These are phyloP conservation scores for Listrodromus nycthemerus DNA, from an alignment of 2,888 invertebrate species.

Conservation along the genomic window DNA sequence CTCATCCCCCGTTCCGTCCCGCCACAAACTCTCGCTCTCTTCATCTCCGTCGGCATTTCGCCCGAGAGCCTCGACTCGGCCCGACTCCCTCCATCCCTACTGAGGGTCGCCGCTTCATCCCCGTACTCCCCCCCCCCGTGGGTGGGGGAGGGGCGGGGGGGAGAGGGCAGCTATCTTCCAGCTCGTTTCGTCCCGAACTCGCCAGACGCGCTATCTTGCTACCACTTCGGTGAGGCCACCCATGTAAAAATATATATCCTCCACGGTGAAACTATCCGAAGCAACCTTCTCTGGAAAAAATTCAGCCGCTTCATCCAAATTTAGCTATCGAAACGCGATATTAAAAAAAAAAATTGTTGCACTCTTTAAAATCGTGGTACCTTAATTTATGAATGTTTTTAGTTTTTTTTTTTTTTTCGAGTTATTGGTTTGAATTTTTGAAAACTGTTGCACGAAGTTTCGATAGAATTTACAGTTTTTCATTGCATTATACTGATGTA, in stretches of 20 bases:
- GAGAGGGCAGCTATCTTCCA: slow-evolving; percentile 28
- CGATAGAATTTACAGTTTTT: too few species aligned
- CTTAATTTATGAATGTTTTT: too few species aligned
- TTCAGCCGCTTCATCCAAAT: neutral
- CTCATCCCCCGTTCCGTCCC: slow-evolving; percentile 63
- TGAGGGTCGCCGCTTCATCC: slow-evolving; percentile 34
- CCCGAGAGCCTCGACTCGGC: slow-evolving; percentile 45
- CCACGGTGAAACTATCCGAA: neutral
- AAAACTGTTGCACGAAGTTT: too few species aligned
- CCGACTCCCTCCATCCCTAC: slow-evolving; percentile 60
- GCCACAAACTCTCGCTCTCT: slow-evolving; percentile 23
- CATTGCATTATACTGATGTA: too few species aligned
- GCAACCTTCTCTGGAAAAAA: neutral
- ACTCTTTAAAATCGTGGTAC: too few species aligned
- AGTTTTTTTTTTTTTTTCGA: too few species aligned
- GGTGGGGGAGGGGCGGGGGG: slow-evolving; percentile 1
- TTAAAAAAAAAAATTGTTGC: neutral
- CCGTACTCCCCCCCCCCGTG: slow-evolving; percentile 32
- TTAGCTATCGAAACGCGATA: neutral
- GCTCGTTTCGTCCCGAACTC: slow-evolving; percentile 26
- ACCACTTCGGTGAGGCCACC: slow-evolving; percentile 29
- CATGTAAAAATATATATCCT: slow-evolving; percentile 10
- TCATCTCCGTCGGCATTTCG: slow-evolving; percentile 16
- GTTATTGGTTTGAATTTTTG: too few species aligned
- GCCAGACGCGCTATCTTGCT: slow-evolving; percentile 23